Base-by-base conservation (phyloP, 2,888 invertebrate genomes). In the Trissolcus brochymenae region DNA sequence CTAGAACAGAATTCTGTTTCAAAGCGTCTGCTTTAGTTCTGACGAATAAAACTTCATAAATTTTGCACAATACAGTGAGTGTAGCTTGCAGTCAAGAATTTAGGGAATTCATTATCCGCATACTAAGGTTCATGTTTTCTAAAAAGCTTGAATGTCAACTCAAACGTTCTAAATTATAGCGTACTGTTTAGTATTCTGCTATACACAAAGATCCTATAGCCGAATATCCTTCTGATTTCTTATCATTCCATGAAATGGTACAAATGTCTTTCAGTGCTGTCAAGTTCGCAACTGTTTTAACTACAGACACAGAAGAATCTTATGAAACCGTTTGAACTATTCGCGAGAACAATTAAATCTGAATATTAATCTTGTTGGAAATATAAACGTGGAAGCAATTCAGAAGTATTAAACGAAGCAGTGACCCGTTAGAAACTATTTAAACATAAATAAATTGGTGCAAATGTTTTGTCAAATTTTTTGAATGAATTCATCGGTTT, bases 151-250 rank as follows among this genome's bases (percentile, higher is more conserved):
- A 6, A 46, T 68, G 75, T 75, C 68, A 68, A 75, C 68, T 68
- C 75, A 65, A 75, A 65, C 75, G 57, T 60, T 75, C 68, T 75
- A 62, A 75, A 68, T 75, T 64, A 75, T 68, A 64, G 62, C 67
- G 19, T 17, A 56, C 74, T 41, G 68, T 68, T 57, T 74, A 74
- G 68, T 57, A 64, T 64, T 57, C 13, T 4, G 53, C 29, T 49
- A 67, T 11, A 35, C 35, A 11, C 62, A 74, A 74, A 74, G 74
- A 53, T 53, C 55, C 7, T 11, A n/a, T n/a, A 17, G 4, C 57
- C 35, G 50, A 61, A 17, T 73, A 43, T 57, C 56, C 53, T 57
- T 62, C 25, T 74, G 67, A 67, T 74, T 74, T 19, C 53, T 43
- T 49, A 67, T 67, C 62, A 67, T 56, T 35, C 35, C 35, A 6